Evolutionary conservation across 2,797 vertebrate species (phyloP), one percentile per base, ranked within the genome.

Genomic region (Squalus acanthias): DNA sequence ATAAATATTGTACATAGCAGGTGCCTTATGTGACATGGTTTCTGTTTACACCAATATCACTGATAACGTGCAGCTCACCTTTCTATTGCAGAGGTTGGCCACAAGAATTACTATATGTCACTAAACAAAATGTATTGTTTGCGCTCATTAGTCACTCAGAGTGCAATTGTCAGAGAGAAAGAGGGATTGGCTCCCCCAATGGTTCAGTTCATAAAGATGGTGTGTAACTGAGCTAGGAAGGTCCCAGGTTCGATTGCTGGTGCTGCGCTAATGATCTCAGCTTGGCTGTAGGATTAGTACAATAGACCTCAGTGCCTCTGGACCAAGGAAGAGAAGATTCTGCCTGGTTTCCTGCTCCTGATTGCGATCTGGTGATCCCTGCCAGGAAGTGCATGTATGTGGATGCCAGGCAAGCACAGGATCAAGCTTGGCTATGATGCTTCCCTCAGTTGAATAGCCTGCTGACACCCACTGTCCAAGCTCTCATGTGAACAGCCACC

Each of bases 1-100:
- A 76, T 95, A 95, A 95, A 95, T 57, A 95, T n/a, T 95, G 94
- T 74, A 5, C 13, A 20, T 53, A 26, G 67, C 69, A 70, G 46
- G 24, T 95, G 94, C 46, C 29, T 60, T 53, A 33, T 26, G n/a
- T 69, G n/a, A 94, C n/a, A 24, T 85, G 29, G 20, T 9, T 93
- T 95, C 46, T 70, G n/a, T 95, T 95, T 74, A 50, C 65, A 95
- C 0, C 20, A 39, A 67, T 46, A 39, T 93, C 33, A 63, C 20
- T 72, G 22, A 70, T 70, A 69, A 39, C 8, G 10, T 69, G 3
- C 24, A 26, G 65, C 9, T 72, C 9, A 12, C 2, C 24, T 26
- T 72, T 91, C 53, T 33, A 13, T 17, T 60, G 87, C 53, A 91
- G 57, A 57, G 88, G 5, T 12, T 89, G 26, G 0, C 39, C 8